Evolutionary conservation across 1,140 invertebrate genomes (phyloP).

Genomic region (Zaprionus davidi): DNA sequence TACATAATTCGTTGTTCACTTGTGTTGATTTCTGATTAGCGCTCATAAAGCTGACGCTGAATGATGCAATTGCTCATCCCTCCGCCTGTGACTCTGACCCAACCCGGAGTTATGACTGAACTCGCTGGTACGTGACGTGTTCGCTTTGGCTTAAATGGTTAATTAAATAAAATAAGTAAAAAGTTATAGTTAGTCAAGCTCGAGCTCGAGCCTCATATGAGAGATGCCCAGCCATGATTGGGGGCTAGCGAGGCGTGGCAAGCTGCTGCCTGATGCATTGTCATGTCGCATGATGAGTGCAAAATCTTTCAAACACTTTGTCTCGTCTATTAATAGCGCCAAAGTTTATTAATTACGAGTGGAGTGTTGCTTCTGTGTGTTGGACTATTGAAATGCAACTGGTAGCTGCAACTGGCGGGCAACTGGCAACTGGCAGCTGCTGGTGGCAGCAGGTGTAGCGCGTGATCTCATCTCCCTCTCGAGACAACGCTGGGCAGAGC

Average conservation of each 20-base stretch:
- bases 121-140: conserved; percentile 62
- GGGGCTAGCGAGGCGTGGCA: conserved; percentile 34
- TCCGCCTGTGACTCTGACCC: background rate
- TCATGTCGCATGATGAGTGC: conserved; percentile 56
- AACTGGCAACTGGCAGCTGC: conserved; percentile 35
- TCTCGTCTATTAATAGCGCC: conserved; percentile 61
- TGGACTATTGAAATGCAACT: conserved; percentile 71
- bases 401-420: conserved; percentile 23
- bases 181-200: conserved; percentile 47
- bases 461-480: conserved; percentile 67
- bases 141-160: conserved; percentile 49
- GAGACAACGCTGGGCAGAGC: conserved; percentile 28
- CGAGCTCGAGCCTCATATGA: conserved; percentile 51
- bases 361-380: conserved; percentile 38
- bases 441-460: conserved; percentile 50
- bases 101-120: conserved; percentile 7
- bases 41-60: conserved; percentile 17
- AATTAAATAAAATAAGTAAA: conserved; percentile 77
- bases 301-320: conserved; percentile 69
- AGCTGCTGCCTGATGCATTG: conserved; percentile 47
- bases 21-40: conserved; percentile 64
- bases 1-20: conserved; percentile 70
- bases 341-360: conserved; percentile 66
- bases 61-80: conserved; percentile 30
- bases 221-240: conserved; percentile 22